A percentile compares a stretch with the other conserved stretches of the same genome.
phyloP scores from a whole-genome alignment of 2,888 invertebrate genomes.

The Mythimna albipuncta region DNA sequence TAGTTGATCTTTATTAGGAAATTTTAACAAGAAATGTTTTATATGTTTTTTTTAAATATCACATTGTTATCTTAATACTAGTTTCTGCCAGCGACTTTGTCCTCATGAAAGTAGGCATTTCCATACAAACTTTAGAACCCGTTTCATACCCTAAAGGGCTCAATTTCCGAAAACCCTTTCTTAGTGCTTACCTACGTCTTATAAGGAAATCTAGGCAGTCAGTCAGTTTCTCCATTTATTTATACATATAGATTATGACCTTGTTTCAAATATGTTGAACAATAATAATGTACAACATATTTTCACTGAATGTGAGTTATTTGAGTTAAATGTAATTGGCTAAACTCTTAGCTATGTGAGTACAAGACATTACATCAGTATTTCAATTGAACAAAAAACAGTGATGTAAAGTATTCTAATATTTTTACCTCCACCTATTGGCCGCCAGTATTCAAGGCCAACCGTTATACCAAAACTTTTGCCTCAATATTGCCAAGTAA shows the following conservation, averaged over 20 bases:
- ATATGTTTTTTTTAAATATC: background rate
- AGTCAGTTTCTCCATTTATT: too few species aligned
- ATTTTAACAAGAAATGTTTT: background rate
- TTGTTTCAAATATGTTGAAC: slow-evolving; percentile 7
- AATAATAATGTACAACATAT: background rate
- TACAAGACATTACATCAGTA: slow-evolving; percentile 53
- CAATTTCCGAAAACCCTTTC: too few species aligned
- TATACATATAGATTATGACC: background rate
- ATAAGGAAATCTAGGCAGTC: too few species aligned
- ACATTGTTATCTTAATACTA: background rate
- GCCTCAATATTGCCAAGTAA: slow-evolving; percentile 35
- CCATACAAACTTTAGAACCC: too few species aligned
- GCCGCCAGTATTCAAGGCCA: slow-evolving; percentile 57
- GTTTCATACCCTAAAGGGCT: too few species aligned
- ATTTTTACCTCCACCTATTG: slow-evolving; percentile 35
- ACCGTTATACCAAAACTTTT: slow-evolving; percentile 24
- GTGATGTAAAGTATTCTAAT: slow-evolving; percentile 46
- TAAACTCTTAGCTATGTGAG: slow-evolving; percentile 8
- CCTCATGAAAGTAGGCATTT: too few species aligned
- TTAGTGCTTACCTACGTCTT: too few species aligned
- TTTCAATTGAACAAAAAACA: slow-evolving; percentile 49
- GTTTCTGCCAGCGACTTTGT: too few species aligned
- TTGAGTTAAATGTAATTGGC: slow-evolving; percentile 9
- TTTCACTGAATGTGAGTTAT: background rate
- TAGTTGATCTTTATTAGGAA: background rate